Evolutionary conservation across 2,113 vertebrate species (phyloP).

Genomic region (Ondatra zibethicus): DNA sequence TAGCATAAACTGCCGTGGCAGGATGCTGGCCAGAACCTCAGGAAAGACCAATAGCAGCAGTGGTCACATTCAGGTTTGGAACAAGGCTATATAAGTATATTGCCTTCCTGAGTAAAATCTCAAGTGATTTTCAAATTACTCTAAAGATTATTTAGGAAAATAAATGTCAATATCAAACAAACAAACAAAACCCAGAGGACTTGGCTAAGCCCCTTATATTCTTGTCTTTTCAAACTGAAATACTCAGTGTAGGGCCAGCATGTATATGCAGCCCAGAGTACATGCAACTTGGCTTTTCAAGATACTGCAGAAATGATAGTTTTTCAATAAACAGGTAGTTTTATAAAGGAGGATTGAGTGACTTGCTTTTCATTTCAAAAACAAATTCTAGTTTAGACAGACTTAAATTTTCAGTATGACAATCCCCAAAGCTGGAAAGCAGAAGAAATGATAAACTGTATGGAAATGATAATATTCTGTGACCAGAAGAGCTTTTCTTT

Average conservation of each 20-base stretch:
- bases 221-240: conserved; percentile 2
- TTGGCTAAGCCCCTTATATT: background rate
- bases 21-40: background rate
- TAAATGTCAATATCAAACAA: background rate
- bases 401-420: background rate
- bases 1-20: background rate
- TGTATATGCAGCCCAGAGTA: background rate
- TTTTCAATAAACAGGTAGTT: background rate
- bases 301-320: background rate
- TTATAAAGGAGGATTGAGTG: background rate
- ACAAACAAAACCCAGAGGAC: too few relatives aligned
- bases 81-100: background rate
- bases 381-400: background rate
- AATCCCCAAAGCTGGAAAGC: background rate
- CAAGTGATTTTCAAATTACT: conserved; percentile 31
- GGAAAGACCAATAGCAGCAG: background rate
- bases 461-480: background rate
- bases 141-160: background rate
- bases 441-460: background rate
- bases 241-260: background rate
- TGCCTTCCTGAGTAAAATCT: background rate
- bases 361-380: conserved; percentile 23
- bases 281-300: background rate
- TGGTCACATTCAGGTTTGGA: background rate
- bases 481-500: background rate